These are phyloP conservation scores for Xestia sexstrigata DNA, from an alignment of 2,888 invertebrate species.

Conservation along the genomic window DNA sequence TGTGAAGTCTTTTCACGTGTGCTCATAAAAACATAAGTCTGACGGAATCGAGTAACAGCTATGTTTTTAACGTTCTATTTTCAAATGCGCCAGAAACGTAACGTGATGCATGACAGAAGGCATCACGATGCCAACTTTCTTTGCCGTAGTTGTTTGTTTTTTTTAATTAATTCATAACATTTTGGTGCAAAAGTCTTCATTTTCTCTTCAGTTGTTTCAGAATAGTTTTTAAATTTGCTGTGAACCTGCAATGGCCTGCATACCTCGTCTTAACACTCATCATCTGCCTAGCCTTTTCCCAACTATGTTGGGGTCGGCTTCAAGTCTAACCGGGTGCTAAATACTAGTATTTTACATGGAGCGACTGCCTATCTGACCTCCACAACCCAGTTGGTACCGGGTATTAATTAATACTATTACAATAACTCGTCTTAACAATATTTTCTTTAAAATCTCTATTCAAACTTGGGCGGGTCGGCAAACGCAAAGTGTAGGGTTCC, in stretches of 20 bases:
- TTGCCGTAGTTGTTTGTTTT: conserved; percentile 7
- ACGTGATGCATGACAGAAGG: conserved; percentile 47
- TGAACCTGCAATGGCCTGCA: not conserved
- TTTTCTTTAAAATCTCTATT: not conserved
- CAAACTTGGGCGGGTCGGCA: too few species aligned
- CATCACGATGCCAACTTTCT: conserved; percentile 55
- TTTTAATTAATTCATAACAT: not conserved
- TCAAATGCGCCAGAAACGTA: conserved; percentile 61
- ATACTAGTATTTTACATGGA: too few species aligned
- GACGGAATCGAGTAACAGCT: conserved; percentile 38
- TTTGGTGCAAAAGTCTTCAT: not conserved
- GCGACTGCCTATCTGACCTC: too few species aligned
- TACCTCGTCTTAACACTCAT: too few species aligned
- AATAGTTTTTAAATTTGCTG: not conserved
- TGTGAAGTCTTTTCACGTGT: conserved; percentile 38
- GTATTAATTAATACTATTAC: too few species aligned
- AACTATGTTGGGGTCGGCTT: too few species aligned
- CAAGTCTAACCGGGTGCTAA: too few species aligned
- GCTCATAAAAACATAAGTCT: conserved; percentile 38
- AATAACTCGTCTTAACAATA: too few species aligned
- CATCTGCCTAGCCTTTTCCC: too few species aligned
- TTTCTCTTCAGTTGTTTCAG: not conserved
- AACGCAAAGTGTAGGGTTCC: not conserved
- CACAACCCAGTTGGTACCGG: too few species aligned
- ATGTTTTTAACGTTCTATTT: conserved; percentile 62